Evolutionary conservation across 2,888 invertebrate species (phyloP).

Genomic region (Torymus aiolomorphi): DNA sequence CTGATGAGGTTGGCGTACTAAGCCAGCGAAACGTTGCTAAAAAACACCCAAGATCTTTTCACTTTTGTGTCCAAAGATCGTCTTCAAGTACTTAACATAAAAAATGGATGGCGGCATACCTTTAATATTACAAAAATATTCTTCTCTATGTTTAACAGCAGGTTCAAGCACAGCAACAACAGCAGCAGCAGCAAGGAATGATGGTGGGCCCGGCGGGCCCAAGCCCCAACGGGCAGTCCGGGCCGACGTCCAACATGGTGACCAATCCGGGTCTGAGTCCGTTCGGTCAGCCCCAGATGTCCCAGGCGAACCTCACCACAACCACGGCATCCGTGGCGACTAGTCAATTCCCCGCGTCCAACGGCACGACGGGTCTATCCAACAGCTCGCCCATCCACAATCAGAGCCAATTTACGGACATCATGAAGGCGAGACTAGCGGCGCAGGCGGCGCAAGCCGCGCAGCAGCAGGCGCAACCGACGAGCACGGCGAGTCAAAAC

Average conservation of each 20-base stretch:
- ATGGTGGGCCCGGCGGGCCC: conserved; percentile 87
- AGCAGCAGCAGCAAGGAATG: conserved; percentile 78
- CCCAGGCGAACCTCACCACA: conserved; percentile 78
- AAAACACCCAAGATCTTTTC: no score
- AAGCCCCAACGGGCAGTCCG: conserved; percentile 83
- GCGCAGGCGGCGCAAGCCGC: conserved; percentile 67
- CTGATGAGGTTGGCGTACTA: no score
- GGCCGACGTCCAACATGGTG: conserved; percentile 79
- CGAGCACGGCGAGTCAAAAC: conserved; percentile 71
- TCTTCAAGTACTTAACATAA: no score
- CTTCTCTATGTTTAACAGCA: conserved; percentile 7
- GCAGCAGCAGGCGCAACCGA: conserved; percentile 71
- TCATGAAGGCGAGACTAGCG: conserved; percentile 79
- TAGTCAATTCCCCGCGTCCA: conserved; percentile 78
- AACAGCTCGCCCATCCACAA: conserved; percentile 77
- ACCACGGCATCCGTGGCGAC: conserved; percentile 78
- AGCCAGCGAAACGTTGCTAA: no score
- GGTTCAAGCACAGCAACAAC: conserved; percentile 75
- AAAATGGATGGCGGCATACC: no score
- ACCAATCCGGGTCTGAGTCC: conserved; percentile 84
- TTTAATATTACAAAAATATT: no score
- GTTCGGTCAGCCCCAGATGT: conserved; percentile 81
- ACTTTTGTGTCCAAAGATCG: no score
- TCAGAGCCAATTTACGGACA: conserved; percentile 78
- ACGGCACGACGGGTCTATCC: conserved; percentile 78